Evolutionary conservation across 2,888 invertebrate species (phyloP).

Genomic region (Napeogenes inachia): DNA sequence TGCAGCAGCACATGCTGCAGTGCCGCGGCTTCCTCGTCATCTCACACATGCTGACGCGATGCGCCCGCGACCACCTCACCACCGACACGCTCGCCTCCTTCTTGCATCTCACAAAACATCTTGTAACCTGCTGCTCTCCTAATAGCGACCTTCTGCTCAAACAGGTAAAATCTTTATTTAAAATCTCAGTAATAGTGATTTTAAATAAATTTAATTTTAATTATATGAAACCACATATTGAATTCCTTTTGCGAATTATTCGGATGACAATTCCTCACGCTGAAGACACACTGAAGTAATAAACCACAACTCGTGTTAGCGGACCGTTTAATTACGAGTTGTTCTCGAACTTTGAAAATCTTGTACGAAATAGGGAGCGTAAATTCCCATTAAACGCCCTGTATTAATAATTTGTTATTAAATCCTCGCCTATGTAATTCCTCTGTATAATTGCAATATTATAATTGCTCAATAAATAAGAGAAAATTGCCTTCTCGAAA

Average conservation of each 20-base stretch:
- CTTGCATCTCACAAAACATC: slow-evolving; percentile 92
- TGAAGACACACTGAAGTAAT: not conserved
- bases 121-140: slow-evolving; percentile 94
- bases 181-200: not conserved
- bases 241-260: not conserved
- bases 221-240: not conserved
- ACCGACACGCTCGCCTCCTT: slow-evolving; percentile 95
- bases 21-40: slow-evolving; percentile 99
- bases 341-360: slow-evolving; percentile 12
- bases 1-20: slow-evolving; percentile 99
- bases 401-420: slow-evolving; percentile 37
- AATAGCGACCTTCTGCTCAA: slow-evolving; percentile 94
- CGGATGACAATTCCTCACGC: not conserved
- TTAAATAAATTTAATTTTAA: slow-evolving; percentile 1
- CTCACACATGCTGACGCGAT: slow-evolving; percentile 96
- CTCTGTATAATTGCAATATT: slow-evolving; percentile 26
- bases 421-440: slow-evolving; percentile 33
- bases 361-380: slow-evolving; percentile 26
- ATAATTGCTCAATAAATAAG: slow-evolving; percentile 43
- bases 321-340: slow-evolving; percentile 3
- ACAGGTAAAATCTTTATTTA: slow-evolving; percentile 80
- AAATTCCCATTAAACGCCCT: slow-evolving; percentile 30
- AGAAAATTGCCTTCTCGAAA: slow-evolving; percentile 47
- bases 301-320: slow-evolving; percentile 1
- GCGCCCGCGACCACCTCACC: slow-evolving; percentile 94